These are phyloP conservation scores for Xerus inauris DNA, from an alignment of 2,113 vertebrate species.

Conservation along the genomic window DNA sequence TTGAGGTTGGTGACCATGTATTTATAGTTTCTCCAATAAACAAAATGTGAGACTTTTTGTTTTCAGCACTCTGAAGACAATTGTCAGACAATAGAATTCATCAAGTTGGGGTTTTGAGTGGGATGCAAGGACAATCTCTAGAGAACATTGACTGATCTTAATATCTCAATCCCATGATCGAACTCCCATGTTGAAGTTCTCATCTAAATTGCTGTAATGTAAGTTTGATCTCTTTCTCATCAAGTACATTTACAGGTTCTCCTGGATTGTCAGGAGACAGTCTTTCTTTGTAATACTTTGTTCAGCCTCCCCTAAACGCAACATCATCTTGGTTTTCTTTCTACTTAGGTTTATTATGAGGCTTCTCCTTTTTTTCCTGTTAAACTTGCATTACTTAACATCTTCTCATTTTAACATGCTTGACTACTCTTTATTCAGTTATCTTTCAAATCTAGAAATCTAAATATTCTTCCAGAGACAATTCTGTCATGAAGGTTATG, in stretches of 20 bases:
- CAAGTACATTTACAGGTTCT: neutral
- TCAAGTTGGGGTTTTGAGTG: neutral
- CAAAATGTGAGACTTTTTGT: neutral
- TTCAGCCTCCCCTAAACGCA: neutral
- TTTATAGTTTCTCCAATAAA: neutral
- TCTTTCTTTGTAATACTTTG: neutral
- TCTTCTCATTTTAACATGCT: neutral
- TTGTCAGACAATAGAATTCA: neutral
- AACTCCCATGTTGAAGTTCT: neutral
- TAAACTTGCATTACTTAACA: neutral
- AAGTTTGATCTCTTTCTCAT: neutral
- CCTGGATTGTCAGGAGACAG: neutral
- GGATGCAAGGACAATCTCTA: neutral
- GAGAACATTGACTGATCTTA: neutral
- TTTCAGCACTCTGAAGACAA: neutral
- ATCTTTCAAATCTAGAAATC: constrained; percentile 32
- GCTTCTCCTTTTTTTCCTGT: neutral
- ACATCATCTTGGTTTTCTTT: neutral
- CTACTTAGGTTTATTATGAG: neutral
- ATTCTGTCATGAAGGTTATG: neutral
- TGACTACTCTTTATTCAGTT: constrained; percentile 21
- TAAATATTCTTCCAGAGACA: constrained; percentile 24
- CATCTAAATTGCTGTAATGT: neutral
- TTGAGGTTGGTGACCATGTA: neutral
- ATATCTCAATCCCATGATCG: neutral